These are phyloP conservation scores for Scyliorhinus canicula DNA, from an alignment of 2,797 vertebrate species.

Conservation along the genomic window DNA sequence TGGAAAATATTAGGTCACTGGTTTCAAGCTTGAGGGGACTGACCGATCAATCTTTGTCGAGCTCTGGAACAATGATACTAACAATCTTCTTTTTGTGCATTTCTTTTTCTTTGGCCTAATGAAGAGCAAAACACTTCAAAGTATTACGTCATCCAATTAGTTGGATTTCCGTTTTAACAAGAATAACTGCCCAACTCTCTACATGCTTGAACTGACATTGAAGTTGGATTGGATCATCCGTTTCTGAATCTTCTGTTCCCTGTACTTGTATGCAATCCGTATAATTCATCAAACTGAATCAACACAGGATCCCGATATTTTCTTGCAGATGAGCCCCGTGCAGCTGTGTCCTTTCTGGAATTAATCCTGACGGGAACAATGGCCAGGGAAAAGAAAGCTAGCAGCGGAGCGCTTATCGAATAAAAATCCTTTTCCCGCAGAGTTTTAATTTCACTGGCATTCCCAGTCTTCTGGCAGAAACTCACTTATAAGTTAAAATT, in stretches of 20 bases:
- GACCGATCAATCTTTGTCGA: neutral
- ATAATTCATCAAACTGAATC: neutral
- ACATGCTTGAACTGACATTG: neutral
- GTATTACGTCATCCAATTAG: neutral
- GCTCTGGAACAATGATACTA: neutral
- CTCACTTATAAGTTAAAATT: neutral
- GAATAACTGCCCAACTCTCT: neutral
- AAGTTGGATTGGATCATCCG: too few relatives aligned
- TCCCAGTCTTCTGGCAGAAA: neutral
- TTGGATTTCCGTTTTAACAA: neutral
- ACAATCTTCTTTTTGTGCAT: neutral
- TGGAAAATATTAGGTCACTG: neutral
- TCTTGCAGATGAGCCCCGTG: neutral
- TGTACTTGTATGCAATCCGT: neutral
- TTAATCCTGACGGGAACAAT: neutral
- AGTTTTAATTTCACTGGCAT: too few relatives aligned
- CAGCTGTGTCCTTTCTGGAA: neutral
- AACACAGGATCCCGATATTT: neutral
- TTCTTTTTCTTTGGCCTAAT: too few relatives aligned
- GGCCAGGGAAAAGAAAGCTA: neutral
- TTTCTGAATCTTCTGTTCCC: neutral
- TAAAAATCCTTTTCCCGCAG: neutral
- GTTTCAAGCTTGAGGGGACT: neutral
- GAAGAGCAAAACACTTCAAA: neutral
- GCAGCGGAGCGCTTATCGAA: neutral